Evolutionary conservation across 2,797 vertebrate species (phyloP).

Genomic region (Urosaurus nigricauda): DNA sequence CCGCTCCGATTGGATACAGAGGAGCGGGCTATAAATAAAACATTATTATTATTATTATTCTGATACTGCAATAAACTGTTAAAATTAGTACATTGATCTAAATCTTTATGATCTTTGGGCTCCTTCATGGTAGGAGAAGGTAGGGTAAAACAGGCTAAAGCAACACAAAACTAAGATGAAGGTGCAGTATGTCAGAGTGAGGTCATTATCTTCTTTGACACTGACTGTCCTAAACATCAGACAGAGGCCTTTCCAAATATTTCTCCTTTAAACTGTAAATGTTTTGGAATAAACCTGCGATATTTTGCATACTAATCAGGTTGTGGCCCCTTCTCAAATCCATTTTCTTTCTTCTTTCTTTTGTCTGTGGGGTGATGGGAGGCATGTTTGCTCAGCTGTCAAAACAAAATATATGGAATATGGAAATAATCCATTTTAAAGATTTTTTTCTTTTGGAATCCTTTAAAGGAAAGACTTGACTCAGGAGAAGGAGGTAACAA

Average conservation of each 20-base stretch:
- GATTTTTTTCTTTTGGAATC: constrained; percentile 71
- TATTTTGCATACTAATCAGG: too few species aligned
- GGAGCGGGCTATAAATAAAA: too few species aligned
- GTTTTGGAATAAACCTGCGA: background rate
- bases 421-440: constrained; percentile 65
- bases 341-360: background rate
- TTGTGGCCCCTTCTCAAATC: background rate
- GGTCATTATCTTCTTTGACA: background rate
- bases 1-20: too few species aligned
- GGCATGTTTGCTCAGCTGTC: constrained; percentile 10
- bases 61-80: background rate
- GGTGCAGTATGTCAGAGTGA: background rate
- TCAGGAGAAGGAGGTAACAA: constrained; percentile 77
- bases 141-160: background rate
- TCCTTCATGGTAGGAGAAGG: background rate
- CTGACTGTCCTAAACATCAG: background rate
- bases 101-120: background rate
- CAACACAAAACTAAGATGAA: background rate
- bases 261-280: background rate
- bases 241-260: background rate
- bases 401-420: constrained; percentile 23
- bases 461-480: constrained; percentile 80
- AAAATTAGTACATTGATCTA: background rate
- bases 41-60: background rate
- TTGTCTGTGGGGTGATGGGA: background rate